Evolutionary conservation across 2,888 invertebrate genomes (phyloP).

Genomic region (Cryptocephalus primarius): DNA sequence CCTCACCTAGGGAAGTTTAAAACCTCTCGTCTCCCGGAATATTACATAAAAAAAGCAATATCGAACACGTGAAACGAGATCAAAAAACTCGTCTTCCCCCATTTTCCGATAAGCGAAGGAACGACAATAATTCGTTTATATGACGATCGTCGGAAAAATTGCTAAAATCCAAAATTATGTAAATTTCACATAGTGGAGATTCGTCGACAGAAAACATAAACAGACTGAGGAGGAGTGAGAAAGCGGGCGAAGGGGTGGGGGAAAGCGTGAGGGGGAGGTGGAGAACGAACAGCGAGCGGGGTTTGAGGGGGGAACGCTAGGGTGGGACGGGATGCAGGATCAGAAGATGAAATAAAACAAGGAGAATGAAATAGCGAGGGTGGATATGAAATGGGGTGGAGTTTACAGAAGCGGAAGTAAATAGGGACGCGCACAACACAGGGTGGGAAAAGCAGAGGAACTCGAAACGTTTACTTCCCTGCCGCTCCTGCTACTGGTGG

Average conservation of each 20-base stretch:
- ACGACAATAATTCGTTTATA: slow-evolving; percentile 17
- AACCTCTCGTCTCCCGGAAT: neutral
- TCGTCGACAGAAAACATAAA: slow-evolving; percentile 30
- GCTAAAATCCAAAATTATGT: slow-evolving; percentile 36
- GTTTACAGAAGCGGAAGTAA: slow-evolving; percentile 50
- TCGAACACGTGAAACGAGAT: slow-evolving; percentile 12
- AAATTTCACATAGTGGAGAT: slow-evolving; percentile 33
- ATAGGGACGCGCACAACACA: slow-evolving; percentile 37
- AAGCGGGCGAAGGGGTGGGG: neutral
- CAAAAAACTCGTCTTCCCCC: neutral
- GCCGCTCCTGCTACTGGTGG: slow-evolving; percentile 11
- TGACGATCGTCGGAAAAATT: slow-evolving; percentile 22
- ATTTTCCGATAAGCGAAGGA: slow-evolving; percentile 4
- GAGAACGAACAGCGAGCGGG: no score
- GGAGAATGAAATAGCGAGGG: slow-evolving; percentile 41
- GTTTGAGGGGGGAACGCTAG: slow-evolving; percentile 26
- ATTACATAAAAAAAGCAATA: no score
- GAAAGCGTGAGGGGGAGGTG: slow-evolving; percentile 4
- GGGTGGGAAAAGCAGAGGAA: slow-evolving; percentile 30
- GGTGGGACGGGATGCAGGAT: slow-evolving; percentile 21
- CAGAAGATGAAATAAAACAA: slow-evolving; percentile 40
- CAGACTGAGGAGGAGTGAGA: slow-evolving; percentile 20
- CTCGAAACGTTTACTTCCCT: slow-evolving; percentile 23
- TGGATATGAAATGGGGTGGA: slow-evolving; percentile 37
- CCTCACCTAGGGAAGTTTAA: neutral